Base-by-base conservation (phyloP, 2,888 invertebrate genomes). In the Callinectes sapidus region DNA sequence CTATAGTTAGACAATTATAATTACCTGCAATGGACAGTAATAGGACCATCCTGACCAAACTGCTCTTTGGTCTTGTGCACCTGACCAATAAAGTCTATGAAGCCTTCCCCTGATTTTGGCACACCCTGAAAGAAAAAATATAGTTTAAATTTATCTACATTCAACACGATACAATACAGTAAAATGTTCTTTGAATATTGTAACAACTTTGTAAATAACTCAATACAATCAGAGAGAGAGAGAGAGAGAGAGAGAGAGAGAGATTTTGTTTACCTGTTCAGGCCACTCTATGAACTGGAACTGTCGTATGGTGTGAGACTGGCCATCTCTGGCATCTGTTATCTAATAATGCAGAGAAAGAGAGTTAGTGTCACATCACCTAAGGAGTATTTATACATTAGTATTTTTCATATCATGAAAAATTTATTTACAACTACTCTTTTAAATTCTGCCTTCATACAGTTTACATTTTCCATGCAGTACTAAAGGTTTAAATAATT, bases 51-150 rank as follows among this genome's bases (percentile, higher is more conserved):
- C 95, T 99, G 99, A 10, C 99, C 99, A 96, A 99, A 99, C 96
- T 99, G 99, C 95, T 99, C 99, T 96, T 99, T 99, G 91, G 99
- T 99, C 96, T 99, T 99, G 96, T 99, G 99, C 89, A 99, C 99
- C 96, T 99, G 99, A 13, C 99, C 99, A 95, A 99, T 98, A 96
- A 99, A 99, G 96, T 99, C 99, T 95, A 99, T 99, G 96, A 99
- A 99, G 81, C 99, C 99, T 95, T 99, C 99, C 0, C 99, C 99
- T 81, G 98, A 98, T 96, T 99, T 99, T 14, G 99, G 99, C 66
- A 99, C 99, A 42, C 99, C 96, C 95, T 96, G 96, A 92, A 96
- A 77, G n/a, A 92, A 32, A 6, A 71, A 23, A 3, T 6, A 71
- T 28, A n/a, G n/a, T n/a, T 28, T 28, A n/a, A 71, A 71, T 28